phyloP scores from a whole-genome alignment of 2,113 vertebrate genomes.

The Tachysurus vachellii region DNA sequence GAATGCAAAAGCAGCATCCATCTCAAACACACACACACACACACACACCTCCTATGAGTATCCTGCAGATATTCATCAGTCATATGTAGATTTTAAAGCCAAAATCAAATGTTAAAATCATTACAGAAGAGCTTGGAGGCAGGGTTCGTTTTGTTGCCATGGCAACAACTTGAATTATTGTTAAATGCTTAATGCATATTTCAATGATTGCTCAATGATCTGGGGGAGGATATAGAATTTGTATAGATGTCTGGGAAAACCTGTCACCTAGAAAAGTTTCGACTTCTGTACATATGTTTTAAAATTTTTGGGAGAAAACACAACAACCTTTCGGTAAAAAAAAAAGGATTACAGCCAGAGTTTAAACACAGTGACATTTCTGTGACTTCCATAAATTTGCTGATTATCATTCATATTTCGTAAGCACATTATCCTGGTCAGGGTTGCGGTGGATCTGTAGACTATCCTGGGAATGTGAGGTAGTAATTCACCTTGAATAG shows the following conservation, averaged over 20 bases:
- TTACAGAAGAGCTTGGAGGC: neutral
- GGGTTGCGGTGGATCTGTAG: neutral
- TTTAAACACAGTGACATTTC: neutral
- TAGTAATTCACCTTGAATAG: neutral
- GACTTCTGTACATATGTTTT: neutral
- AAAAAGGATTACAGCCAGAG: neutral
- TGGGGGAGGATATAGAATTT: neutral
- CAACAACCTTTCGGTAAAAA: neutral
- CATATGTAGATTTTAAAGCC: constrained; percentile 7
- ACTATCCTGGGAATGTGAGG: neutral
- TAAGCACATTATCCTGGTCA: neutral
- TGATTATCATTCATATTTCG: neutral
- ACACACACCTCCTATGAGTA: constrained; percentile 23
- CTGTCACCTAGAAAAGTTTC: no score
- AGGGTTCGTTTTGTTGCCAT: neutral
- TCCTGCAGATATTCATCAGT: constrained; percentile 17
- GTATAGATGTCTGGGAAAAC: neutral
- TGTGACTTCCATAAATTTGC: neutral
- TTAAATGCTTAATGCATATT: neutral
- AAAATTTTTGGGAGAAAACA: neutral
- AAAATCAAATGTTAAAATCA: neutral
- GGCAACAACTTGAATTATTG: constrained; percentile 4
- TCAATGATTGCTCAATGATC: neutral
- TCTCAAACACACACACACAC: constrained; percentile 28
- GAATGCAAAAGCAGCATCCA: neutral